A percentile compares a stretch with the other conserved stretches of the same genome.
phyloP scores from a whole-genome alignment of 2,797 vertebrate genomes.

The Enteromius anoplus region DNA sequence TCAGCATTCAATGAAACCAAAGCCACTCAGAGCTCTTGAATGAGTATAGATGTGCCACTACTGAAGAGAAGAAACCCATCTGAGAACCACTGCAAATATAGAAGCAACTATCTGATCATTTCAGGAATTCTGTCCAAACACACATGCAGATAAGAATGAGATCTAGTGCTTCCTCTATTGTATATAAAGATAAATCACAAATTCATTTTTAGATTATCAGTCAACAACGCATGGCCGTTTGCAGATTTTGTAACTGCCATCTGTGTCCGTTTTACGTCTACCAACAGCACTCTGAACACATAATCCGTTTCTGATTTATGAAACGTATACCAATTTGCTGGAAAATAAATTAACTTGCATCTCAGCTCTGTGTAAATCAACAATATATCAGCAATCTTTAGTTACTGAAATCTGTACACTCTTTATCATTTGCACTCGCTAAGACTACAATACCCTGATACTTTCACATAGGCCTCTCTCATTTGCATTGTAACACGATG shows the following conservation, averaged over 20 bases:
- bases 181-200: neutral
- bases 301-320: neutral
- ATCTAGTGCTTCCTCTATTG: neutral
- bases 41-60: constrained; percentile 1
- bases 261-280: neutral
- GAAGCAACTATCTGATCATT: neutral
- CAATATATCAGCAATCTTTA: neutral
- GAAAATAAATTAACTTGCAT: neutral
- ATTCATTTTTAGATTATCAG: neutral
- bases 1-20: neutral
- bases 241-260: neutral
- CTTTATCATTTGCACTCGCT: neutral
- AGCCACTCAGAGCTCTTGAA: constrained; percentile 9
- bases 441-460: neutral
- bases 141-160: neutral
- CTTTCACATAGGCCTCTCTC: neutral
- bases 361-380: neutral
- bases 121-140: neutral
- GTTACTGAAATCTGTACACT: neutral
- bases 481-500: neutral
- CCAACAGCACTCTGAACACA: neutral
- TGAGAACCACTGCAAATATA: neutral
- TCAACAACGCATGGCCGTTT: neutral
- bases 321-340: too few relatives aligned
- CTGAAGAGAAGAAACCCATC: constrained; percentile 12